Percentiles rank a stretch among this genome's conserved stretches.
These are phyloP conservation scores for Stigmatopora argus DNA, from an alignment of 2,113 vertebrate species.

Conservation along the genomic window DNA sequence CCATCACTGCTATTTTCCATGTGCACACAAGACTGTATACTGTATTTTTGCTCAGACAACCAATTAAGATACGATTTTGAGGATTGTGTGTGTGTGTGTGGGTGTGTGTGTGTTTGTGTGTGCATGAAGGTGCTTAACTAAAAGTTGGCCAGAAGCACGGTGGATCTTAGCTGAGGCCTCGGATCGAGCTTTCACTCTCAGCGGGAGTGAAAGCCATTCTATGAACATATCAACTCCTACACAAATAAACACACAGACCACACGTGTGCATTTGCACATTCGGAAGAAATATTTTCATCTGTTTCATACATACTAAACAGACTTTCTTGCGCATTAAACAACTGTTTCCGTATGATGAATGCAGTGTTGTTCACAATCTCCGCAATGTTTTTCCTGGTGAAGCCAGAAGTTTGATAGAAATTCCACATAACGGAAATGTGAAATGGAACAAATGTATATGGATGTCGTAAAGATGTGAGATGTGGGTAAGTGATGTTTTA, in stretches of 20 bases:
- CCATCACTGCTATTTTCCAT: conserved; percentile 28
- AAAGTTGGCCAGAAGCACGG: conserved; percentile 34
- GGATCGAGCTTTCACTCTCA: conserved; percentile 30
- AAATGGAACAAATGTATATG: not conserved
- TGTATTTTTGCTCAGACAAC: not conserved
- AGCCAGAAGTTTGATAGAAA: not conserved
- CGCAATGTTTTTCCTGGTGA: not conserved
- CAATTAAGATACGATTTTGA: not conserved
- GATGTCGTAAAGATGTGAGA: not conserved
- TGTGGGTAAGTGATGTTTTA: not conserved
- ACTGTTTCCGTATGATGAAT: not conserved
- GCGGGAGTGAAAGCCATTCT: conserved; percentile 29
- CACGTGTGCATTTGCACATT: conserved; percentile 12
- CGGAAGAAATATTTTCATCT: conserved; percentile 14
- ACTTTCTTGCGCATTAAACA: not conserved
- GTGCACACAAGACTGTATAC: not conserved
- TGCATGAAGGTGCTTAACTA: conserved; percentile 19
- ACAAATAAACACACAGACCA: conserved; percentile 15
- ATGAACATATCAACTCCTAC: conserved; percentile 27
- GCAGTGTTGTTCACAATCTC: not conserved
- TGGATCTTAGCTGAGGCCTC: conserved; percentile 41
- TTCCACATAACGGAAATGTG: not conserved
- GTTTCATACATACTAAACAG: conserved; percentile 2
- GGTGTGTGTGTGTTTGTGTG: not conserved
- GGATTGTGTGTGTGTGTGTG: not conserved